Evolutionary conservation across 2,113 vertebrate genomes (phyloP).

Genomic region (Protomyctophum bolini): DNA sequence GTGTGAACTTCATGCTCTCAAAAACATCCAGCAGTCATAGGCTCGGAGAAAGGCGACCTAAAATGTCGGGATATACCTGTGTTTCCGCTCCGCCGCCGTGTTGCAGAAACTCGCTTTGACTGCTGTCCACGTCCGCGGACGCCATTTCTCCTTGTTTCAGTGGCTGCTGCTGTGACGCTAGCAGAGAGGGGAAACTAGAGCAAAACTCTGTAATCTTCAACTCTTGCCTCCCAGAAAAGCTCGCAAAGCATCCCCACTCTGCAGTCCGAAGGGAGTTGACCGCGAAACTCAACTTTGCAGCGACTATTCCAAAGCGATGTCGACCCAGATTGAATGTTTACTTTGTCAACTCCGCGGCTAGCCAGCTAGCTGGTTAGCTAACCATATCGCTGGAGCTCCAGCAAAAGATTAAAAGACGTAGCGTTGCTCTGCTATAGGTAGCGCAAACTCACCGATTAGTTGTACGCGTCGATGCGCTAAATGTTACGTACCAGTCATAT

Average conservation of each 20-base stretch:
- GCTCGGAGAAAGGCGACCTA: conserved; percentile 54
- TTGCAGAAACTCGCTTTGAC: conserved; percentile 92
- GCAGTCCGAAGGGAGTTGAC: conserved; percentile 47
- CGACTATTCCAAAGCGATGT: conserved; percentile 33
- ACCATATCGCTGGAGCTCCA: conserved; percentile 65
- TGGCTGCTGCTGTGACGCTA: conserved; percentile 92
- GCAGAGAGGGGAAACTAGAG: conserved; percentile 69
- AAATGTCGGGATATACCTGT: conserved; percentile 77
- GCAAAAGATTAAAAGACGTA: conserved; percentile 78
- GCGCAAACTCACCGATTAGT: conserved; percentile 81
- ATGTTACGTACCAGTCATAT: conserved; percentile 81
- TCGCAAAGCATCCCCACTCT: conserved; percentile 71
- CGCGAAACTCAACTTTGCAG: conserved; percentile 62
- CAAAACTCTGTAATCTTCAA: conserved; percentile 75
- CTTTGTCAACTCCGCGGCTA: conserved; percentile 80
- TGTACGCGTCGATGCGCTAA: conserved; percentile 76
- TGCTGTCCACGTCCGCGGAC: conserved; percentile 97
- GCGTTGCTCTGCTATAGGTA: conserved; percentile 65
- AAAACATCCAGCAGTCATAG: conserved; percentile 62
- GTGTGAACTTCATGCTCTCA: conserved; percentile 78
- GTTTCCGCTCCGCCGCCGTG: conserved; percentile 80
- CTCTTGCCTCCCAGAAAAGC: conserved; percentile 66
- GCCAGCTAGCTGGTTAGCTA: conserved; percentile 71
- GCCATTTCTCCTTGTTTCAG: conserved; percentile 98
- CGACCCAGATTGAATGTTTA: conserved; percentile 70